Evolutionary conservation across 1,140 invertebrate species (phyloP), one percentile per base, ranked within the genome.

Genomic region (Achroia grisella): DNA sequence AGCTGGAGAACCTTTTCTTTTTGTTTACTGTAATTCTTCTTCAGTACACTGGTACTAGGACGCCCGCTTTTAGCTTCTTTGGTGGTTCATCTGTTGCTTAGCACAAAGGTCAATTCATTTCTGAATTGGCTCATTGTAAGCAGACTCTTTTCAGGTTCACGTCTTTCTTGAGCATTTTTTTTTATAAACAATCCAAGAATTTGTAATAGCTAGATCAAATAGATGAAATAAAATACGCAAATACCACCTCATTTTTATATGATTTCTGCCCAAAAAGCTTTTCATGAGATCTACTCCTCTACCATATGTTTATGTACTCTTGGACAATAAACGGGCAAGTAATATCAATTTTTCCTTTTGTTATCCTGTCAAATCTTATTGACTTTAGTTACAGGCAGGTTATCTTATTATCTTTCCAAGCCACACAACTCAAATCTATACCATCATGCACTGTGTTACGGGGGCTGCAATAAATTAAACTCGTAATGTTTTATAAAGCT

Each of bases 231-330:
- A 60, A 13, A 66, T 45, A 0, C 52, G 49, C 33, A 58, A 15
- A 23, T 60, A 58, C 62, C 59, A 54, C 36, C 55, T 56, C 35
- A 71, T 41, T 48, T 42, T 36, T 37, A 62, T 67, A 8, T 47
- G 39, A 52, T 83, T 80, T 9, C 70, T 48, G 37, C 57, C 60
- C 52, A 79, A 61, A 15, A 77, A 61, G 47, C 62, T 76, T 52
- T 86, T 75, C 41, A 67, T 63, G 28, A 83, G 56, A 14, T 71
- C 64, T 33, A 71, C 59, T 6, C 65, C 63, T 10, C 56, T n/a
- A n/a, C 45, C 61, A 63, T 62, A 56, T 67, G 51, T 42, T 53
- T 47, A 37, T 64, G 48, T 71, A 71, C 31, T 62, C 41, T 10
- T 6, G 10, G 28, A 10, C 4, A 29, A 6, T n/a, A n/a, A n/a